These are phyloP conservation scores for Dynastes maya DNA, from an alignment of 2,888 invertebrate genomes.

Conservation along the genomic window DNA sequence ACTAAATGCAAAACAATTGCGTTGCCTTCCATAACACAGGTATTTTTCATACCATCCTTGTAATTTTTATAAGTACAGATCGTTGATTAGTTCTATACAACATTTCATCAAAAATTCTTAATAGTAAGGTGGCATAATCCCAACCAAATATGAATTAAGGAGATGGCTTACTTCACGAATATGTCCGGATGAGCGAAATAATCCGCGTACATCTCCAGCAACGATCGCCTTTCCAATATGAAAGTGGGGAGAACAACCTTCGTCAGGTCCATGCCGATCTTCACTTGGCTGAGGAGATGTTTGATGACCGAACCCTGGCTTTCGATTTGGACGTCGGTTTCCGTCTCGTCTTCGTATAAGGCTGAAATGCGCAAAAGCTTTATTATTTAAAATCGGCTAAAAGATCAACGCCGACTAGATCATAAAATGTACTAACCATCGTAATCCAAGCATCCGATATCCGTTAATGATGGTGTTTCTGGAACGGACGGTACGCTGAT, in stretches of 20 bases:
- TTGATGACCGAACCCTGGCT: conserved; percentile 97
- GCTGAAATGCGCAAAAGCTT: conserved; percentile 71
- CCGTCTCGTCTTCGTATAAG: conserved; percentile 92
- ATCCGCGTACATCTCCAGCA: conserved; percentile 99
- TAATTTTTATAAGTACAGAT: too few species aligned
- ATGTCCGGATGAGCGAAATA: conserved; percentile 99
- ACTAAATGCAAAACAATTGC: too few species aligned
- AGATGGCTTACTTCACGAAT: conserved; percentile 82
- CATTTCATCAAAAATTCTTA: too few species aligned
- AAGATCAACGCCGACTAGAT: neutral
- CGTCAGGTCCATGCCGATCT: conserved; percentile 99
- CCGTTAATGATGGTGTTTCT: conserved; percentile 33
- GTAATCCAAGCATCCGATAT: conserved; percentile 78
- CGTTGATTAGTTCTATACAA: too few species aligned
- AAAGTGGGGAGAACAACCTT: conserved; percentile 99
- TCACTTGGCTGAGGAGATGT: conserved; percentile 96
- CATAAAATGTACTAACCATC: conserved; percentile 75
- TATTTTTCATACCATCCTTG: too few species aligned
- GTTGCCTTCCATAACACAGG: too few species aligned
- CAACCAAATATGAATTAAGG: too few species aligned
- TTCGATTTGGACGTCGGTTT: conserved; percentile 93
- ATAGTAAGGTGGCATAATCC: too few species aligned
- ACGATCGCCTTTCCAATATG: conserved; percentile 95
- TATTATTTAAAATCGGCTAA: neutral
- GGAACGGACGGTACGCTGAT: conserved; percentile 32